phyloP scores from a whole-genome alignment of 53 echinoderm and acorn worm species.

The Apostichopus leukothele region DNA sequence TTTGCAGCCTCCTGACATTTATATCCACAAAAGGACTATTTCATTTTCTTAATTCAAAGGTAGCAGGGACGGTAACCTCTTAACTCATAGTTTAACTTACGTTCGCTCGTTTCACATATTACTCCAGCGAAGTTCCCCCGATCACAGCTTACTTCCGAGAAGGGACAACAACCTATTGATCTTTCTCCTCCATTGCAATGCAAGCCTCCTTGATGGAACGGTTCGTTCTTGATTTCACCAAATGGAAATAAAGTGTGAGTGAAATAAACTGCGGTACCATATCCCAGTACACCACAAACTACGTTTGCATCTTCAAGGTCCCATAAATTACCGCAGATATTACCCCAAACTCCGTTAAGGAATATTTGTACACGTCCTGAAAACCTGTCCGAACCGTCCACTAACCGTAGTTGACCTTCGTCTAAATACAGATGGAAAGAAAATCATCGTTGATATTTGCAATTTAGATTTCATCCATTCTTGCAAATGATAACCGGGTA shows the following conservation, averaged over 20 bases:
- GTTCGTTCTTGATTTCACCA: neutral
- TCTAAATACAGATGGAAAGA: neutral
- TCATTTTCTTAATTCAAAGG: too few relatives aligned
- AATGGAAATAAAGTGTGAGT: neutral
- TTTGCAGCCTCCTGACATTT: too few relatives aligned
- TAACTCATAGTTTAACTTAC: neutral
- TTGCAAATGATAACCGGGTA: too few relatives aligned
- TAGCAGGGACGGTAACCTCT: neutral
- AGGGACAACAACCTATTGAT: neutral
- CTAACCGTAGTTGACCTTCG: slow-evolving; percentile 1
- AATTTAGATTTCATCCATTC: too few relatives aligned
- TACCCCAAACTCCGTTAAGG: neutral
- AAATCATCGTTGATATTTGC: neutral
- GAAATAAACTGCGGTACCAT: neutral
- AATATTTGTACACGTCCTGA: slow-evolving; percentile 30
- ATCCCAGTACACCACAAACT: neutral
- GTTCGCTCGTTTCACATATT: neutral
- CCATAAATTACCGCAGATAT: slow-evolving; percentile 16
- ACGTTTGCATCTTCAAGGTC: slow-evolving; percentile 3
- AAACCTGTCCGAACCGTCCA: neutral
- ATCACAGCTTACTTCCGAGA: neutral
- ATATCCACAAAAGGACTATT: too few relatives aligned
- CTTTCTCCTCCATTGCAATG: neutral
- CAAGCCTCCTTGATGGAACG: neutral
- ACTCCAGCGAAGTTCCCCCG: neutral